These are phyloP conservation scores for Cinara cedri DNA, from an alignment of 2,888 invertebrate species.

Conservation along the genomic window DNA sequence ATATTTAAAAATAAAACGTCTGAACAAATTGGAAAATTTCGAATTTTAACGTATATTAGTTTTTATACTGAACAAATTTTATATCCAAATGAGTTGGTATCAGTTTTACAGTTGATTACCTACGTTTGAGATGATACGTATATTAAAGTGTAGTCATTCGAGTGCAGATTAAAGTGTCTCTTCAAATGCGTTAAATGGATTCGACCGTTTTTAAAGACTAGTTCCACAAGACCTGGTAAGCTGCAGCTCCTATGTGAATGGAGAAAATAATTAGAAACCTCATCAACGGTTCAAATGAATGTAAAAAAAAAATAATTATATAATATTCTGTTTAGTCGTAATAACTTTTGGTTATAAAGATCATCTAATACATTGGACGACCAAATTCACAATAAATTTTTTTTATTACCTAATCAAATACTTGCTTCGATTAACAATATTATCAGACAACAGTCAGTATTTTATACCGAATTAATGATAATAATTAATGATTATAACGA, in stretches of 20 bases:
- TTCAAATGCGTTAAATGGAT: constrained; percentile 27
- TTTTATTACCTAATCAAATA: too few relatives aligned
- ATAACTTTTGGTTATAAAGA: constrained; percentile 16
- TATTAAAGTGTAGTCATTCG: constrained; percentile 22
- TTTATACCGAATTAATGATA: too few relatives aligned
- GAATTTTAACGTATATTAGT: too few relatives aligned
- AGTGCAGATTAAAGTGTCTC: constrained; percentile 19
- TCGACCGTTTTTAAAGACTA: constrained; percentile 7
- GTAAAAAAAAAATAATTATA: neutral
- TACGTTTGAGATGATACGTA: constrained; percentile 6
- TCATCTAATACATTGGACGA: too few relatives aligned
- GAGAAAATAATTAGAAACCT: constrained; percentile 2
- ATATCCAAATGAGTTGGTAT: neutral
- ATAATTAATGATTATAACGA: too few relatives aligned
- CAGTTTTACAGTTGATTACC: too few relatives aligned
- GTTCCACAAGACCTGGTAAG: neutral
- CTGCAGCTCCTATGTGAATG: neutral
- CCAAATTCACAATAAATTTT: too few relatives aligned
- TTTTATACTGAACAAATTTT: neutral
- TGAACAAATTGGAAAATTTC: too few relatives aligned
- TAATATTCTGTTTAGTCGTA: neutral
- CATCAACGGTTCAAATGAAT: neutral
- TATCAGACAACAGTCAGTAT: too few relatives aligned
- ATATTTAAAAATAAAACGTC: too few relatives aligned
- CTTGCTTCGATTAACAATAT: too few relatives aligned